Evolutionary conservation across 2,888 invertebrate genomes (phyloP).

Genomic region (Netelia virgata): DNA sequence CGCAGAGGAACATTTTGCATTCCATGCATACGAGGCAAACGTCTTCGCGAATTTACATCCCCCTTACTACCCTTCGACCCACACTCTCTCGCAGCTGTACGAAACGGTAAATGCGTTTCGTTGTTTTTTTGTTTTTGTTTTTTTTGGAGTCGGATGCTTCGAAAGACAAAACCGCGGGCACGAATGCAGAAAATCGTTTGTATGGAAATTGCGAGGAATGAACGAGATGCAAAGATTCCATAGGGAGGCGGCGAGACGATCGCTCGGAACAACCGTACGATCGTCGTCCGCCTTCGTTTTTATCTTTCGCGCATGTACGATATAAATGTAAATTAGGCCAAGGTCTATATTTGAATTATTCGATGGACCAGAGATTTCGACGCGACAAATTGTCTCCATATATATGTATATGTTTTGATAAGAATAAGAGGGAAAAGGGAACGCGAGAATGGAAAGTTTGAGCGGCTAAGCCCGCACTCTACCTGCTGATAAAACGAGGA

Average conservation of each 20-base stretch:
- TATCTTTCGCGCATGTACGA: not conserved
- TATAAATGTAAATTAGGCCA: not conserved
- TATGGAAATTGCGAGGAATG: constrained; percentile 38
- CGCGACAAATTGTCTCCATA: constrained; percentile 17
- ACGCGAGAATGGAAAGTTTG: constrained; percentile 13
- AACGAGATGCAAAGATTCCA: constrained; percentile 15
- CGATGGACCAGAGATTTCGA: not conserved
- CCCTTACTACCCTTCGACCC: not conserved
- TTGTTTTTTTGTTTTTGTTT: not conserved
- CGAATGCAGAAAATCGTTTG: constrained; percentile 11
- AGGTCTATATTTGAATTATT: constrained; percentile 20
- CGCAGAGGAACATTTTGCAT: constrained; percentile 6
- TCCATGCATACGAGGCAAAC: constrained; percentile 17
- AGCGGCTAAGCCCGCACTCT: not conserved
- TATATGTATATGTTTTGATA: not conserved
- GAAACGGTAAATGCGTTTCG: not conserved
- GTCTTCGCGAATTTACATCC: constrained; percentile 42
- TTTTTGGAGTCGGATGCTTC: not conserved
- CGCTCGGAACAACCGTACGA: constrained; percentile 4
- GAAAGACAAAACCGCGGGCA: constrained; percentile 6
- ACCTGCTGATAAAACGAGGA: constrained; percentile 19
- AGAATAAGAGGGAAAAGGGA: constrained; percentile 5
- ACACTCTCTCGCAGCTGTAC: not conserved
- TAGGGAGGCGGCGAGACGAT: not conserved
- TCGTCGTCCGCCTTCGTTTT: not conserved